A percentile compares a stretch with the other conserved stretches of the same genome.
phyloP scores from a whole-genome alignment of 2,888 invertebrate species.

The Tenodera sinensis region DNA sequence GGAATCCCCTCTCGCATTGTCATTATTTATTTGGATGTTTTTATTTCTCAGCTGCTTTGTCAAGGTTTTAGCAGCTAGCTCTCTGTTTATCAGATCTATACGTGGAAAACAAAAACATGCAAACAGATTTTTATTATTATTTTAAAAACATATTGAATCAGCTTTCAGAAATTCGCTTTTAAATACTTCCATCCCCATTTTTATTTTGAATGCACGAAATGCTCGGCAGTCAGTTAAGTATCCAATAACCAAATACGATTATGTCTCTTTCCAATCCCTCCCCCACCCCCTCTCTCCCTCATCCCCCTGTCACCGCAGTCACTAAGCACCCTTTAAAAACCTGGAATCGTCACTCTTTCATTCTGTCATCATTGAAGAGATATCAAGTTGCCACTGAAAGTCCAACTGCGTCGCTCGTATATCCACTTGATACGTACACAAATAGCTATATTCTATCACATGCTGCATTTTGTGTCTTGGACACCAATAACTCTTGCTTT shows the following conservation, averaged over 20 bases:
- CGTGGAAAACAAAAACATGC: background rate
- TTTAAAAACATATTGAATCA: background rate
- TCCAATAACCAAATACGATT: constrained; percentile 13
- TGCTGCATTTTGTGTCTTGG: too few species aligned
- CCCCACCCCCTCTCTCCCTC: too few species aligned
- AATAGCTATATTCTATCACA: too few species aligned
- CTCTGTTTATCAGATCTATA: background rate
- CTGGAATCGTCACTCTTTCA: background rate
- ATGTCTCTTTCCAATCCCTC: background rate
- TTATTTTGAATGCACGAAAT: background rate
- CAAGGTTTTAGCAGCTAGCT: background rate
- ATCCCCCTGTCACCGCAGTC: background rate
- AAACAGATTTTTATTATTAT: background rate
- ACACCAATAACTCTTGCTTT: too few species aligned
- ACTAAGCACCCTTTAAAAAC: constrained; percentile 5
- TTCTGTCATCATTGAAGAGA: background rate
- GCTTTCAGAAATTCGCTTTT: background rate
- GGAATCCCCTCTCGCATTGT: background rate
- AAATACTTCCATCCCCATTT: background rate
- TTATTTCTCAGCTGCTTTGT: background rate
- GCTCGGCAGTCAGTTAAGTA: background rate
- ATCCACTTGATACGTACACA: too few species aligned
- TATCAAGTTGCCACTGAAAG: background rate
- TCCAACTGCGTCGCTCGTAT: too few species aligned
- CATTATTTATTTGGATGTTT: background rate